These are phyloP conservation scores for Psophia crepitans DNA, from an alignment of 2,113 vertebrate species.

Conservation along the genomic window DNA sequence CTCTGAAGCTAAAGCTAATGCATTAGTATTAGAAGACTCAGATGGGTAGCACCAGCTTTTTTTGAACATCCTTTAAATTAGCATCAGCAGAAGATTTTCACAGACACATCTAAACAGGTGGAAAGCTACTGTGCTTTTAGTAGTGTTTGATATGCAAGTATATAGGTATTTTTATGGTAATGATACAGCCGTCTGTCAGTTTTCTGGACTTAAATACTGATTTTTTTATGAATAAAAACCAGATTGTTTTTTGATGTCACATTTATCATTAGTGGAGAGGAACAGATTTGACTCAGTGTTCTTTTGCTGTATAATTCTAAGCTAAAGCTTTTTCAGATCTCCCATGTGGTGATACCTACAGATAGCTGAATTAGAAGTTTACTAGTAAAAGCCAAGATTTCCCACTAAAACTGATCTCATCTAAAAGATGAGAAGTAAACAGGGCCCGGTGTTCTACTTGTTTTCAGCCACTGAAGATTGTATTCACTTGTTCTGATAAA, in stretches of 20 bases:
- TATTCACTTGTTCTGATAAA: accelerated
- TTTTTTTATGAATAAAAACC: background rate
- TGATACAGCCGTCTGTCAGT: background rate
- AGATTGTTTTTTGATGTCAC: background rate
- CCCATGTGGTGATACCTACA: background rate
- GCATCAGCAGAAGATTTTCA: background rate
- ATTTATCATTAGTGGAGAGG: background rate
- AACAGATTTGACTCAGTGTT: background rate
- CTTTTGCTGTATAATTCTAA: background rate
- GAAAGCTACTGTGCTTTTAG: background rate
- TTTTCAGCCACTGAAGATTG: background rate
- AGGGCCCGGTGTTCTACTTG: background rate
- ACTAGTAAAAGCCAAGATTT: background rate
- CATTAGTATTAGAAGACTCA: accelerated
- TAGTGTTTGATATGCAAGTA: background rate
- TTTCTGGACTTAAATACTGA: background rate
- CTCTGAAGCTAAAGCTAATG: background rate
- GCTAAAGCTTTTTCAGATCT: background rate
- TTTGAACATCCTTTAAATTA: background rate
- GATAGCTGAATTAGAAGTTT: background rate
- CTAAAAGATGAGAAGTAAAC: background rate
- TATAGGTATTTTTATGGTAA: background rate
- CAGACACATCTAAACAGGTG: background rate
- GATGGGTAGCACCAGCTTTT: background rate
- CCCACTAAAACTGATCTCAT: background rate